Base-by-base conservation (phyloP, 1,140 invertebrate species). In the Scaptomyza graminum region DNA sequence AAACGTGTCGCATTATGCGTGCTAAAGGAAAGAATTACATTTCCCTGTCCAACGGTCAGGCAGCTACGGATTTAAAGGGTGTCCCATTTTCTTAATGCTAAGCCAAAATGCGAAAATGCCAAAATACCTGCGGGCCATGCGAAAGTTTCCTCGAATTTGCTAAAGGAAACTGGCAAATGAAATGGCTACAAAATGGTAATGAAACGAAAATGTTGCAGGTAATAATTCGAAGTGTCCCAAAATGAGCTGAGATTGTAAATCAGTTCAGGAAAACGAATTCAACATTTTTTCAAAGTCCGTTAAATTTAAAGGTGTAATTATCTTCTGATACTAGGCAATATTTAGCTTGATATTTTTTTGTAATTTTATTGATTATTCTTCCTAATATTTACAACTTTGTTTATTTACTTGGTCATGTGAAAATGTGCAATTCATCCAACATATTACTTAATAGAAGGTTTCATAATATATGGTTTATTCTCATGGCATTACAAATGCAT, bases 1-100 rank as follows among this genome's bases (percentile, higher is more conserved):
- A 68, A 85, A 85, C 83, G 83, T 85, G 82, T 85, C 82, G 76
- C 82, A 85, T 85, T 85, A 87, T 85, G 82, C 78, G 60, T 74
- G 69, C 31, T 13, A 49, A 22, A 41, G 31, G 59, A 55, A 55
- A 54, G 68, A 56, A 59, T 62, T 62, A 73, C 56, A 62, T 18
- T 68, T 50, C 57, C 44, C 5, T 50, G 39, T 44, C 49, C 49
- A 41, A 50, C 37, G 39, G 43, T 50, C 57, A 12, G 62, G 54
- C 69, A 70, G 37, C 28, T 60, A 34, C 37, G 18, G 28, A 49
- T 74, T 68, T 65, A 73, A 47, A 62, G 63, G 49, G 22, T 37
- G 52, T 62, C 13, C 43, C 47, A 15, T 28, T 46, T 47, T 67
- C 59, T 61, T 66, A 37, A 55, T 16, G 37, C 57, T 56, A 52